Percentiles rank a stretch among this genome's conserved stretches.
These are phyloP conservation scores for Actias luna DNA, from an alignment of 2,888 invertebrate genomes.

Conservation along the genomic window DNA sequence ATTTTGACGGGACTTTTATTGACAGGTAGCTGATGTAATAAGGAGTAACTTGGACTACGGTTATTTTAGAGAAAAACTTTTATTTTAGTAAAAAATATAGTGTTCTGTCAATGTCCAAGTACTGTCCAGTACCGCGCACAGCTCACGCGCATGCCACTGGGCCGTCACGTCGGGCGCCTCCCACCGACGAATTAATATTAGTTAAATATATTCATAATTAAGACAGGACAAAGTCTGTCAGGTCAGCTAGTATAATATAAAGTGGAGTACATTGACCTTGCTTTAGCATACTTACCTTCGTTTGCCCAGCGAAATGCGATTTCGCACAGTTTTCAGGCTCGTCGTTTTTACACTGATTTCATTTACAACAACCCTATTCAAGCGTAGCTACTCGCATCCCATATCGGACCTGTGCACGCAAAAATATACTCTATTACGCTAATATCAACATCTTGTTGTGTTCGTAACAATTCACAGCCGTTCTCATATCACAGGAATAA, in stretches of 20 bases:
- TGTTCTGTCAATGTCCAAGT: too few relatives aligned
- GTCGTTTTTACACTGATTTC: conserved; percentile 19
- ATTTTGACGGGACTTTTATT: too few relatives aligned
- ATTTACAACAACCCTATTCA: conserved; percentile 17
- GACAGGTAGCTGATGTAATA: too few relatives aligned
- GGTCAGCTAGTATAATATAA: neutral
- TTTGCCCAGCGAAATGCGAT: conserved; percentile 11
- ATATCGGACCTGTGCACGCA: conserved; percentile 6
- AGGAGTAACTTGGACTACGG: too few relatives aligned
- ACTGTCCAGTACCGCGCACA: too few relatives aligned
- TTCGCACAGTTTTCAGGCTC: conserved; percentile 17
- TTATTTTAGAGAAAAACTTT: too few relatives aligned
- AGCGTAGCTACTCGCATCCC: conserved; percentile 6
- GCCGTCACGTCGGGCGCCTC: too few relatives aligned
- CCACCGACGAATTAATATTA: too few relatives aligned
- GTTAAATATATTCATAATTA: too few relatives aligned
- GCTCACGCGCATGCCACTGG: too few relatives aligned
- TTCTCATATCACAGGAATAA: neutral
- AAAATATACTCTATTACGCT: conserved; percentile 18
- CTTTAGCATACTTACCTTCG: neutral
- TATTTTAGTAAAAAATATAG: too few relatives aligned
- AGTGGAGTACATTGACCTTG: neutral
- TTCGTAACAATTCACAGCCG: neutral
- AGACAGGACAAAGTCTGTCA: too few relatives aligned
- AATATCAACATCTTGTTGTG: neutral